Percentiles rank a stretch among this genome's conserved stretches.
These are phyloP conservation scores for Temnopleurus reevesii DNA, from an alignment of 53 echinoderm and acorn worm species.

Conservation along the genomic window DNA sequence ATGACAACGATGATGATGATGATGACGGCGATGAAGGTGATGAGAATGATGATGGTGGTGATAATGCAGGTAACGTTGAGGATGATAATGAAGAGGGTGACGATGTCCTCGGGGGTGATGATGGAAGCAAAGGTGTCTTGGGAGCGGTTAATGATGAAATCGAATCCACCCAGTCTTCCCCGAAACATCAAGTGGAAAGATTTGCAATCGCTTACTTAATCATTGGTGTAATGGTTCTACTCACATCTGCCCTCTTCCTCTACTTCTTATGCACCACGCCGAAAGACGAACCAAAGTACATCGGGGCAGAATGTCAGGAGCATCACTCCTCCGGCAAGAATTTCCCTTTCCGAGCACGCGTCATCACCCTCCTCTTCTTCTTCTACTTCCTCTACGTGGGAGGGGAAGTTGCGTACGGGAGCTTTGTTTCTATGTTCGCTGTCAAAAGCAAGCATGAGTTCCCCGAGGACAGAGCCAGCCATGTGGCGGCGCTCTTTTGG, in stretches of 20 bases:
- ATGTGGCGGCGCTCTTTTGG: slow-evolving; percentile 75
- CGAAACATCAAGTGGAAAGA: neutral
- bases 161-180: neutral
- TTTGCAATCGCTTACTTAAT: slow-evolving; percentile 63
- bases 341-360: slow-evolving; percentile 56
- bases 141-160: neutral
- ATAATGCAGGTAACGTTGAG: neutral
- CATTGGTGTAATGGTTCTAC: slow-evolving; percentile 63
- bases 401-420: slow-evolving; percentile 81
- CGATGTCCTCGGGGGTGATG: too few relatives aligned
- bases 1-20: neutral
- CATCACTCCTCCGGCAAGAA: neutral
- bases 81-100: too few relatives aligned
- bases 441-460: slow-evolving; percentile 8
- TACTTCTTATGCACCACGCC: slow-evolving; percentile 82
- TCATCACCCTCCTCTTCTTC: slow-evolving; percentile 71
- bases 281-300: neutral
- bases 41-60: neutral
- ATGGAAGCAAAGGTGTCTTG: too few relatives aligned
- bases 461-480: slow-evolving; percentile 50
- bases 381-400: slow-evolving; percentile 95
- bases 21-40: neutral
- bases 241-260: slow-evolving; percentile 62
- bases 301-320: neutral
- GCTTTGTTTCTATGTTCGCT: slow-evolving; percentile 51